Base-by-base conservation (phyloP, 30 jellyfish, hydroid and myxozoan species). In the Aurelia aurita complex sp. Pacific region DNA sequence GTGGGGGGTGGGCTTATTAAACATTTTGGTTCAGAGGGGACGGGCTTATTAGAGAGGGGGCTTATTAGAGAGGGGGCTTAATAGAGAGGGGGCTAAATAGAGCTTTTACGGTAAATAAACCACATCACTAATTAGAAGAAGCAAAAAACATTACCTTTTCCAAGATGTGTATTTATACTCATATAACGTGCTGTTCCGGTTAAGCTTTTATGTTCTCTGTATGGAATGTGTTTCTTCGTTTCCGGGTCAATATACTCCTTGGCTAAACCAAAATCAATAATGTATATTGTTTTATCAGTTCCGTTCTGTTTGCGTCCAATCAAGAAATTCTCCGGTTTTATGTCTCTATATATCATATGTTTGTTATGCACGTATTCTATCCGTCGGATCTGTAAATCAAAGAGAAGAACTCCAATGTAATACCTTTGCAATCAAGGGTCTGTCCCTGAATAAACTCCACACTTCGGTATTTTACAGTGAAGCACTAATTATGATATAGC, bases 141-240 rank as follows among this genome's bases (percentile, higher is more conserved):
- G 10, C 61, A 74, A 64, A 64, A 12, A 29, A 14, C 35, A 59
- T 64, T 77, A 96, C 99, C 99, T 83, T 91, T 96, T 69, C 98
- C 99, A 42, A 96, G 85, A 92, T 96, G 99, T 50, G 99, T 96
- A 73, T 96, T 96, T 38, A 96, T 96, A 81, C 99, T 96, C 99
- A 96, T 96, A 83, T 96, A 96, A 8, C 99, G 95, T 19, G 99
- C 99, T 5, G 99, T 96, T 29, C 99, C 99, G n/a, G 99, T 96
- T 43, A 96, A 62, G 81, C 98, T 91, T 77, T 96, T 96, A 69
- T 96, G 98, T 77, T 96, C 99, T 52, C 98, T 82, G 87, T 90
- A 96, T 0, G 99, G 99, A 76, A 96, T 91, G 73, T 96, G 99
- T 59, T 91, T 90, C 90, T 90, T 88, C 9, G 98, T 96, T 85